Evolutionary conservation across 2,797 vertebrate genomes (phyloP), one percentile per base, ranked within the genome.

Genomic region (Columba guinea): DNA sequence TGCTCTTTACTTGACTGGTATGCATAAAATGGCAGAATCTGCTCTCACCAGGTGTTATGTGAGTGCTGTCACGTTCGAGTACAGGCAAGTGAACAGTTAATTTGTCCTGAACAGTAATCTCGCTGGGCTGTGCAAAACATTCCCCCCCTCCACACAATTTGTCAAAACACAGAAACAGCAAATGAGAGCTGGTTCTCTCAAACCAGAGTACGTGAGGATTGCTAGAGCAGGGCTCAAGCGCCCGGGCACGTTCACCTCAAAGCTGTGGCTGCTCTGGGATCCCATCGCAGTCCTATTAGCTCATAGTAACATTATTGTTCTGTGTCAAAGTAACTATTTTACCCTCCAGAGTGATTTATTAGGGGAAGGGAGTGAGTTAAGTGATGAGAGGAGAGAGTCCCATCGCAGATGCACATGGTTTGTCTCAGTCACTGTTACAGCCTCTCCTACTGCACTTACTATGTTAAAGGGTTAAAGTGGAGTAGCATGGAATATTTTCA

Each of bases 401-500:
- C 34, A n/a, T 27, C 30, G 55, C 64, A 88, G 60, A 69, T 1
- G 9, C 63, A 56, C 7, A 23, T 64, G 88, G 84, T 81, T 95
- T 78, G 55, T 70, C 83, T 93, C 85, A 87, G 79, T 46, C 65
- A 84, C 53, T 65, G 65, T 88, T 88, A 76, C 67, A 55, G 52
- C 53, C 48, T 80, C 35, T 83, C 60, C 74, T 86, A 91, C 46
- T 85, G 49, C 52, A 59, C 59, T 93, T 80, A 81, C 1, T 68
- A 63, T 28, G 20, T 69, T 59, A 91, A 71, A 91, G 87, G 68
- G 56, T 90, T 93, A 90, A 88, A 83, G 89, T 34, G 39, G 77
- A 83, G 49, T 59, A 88, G 64, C 60, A 53, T 28, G 58, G 39
- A 91, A 77, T 89, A 93, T 85, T 94, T 93, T 94, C 32, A 23